A percentile compares a stretch with the other conserved stretches of the same genome.
These are phyloP conservation scores for Lamellibrachia satsuma DNA, from an alignment of 2,888 invertebrate species.

Conservation along the genomic window DNA sequence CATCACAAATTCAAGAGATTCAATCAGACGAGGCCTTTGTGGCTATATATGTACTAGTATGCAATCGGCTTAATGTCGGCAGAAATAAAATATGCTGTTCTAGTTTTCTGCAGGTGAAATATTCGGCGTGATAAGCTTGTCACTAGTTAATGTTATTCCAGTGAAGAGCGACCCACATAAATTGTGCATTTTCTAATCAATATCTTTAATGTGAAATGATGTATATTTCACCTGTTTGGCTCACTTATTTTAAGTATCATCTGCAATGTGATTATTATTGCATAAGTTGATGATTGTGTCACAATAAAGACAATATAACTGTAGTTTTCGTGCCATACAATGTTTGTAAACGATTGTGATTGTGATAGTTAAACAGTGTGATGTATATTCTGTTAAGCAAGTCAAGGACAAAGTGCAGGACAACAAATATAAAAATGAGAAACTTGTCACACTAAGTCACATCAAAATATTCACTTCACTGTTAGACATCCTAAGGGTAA, in stretches of 20 bases:
- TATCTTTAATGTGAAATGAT: neutral
- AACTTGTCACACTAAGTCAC: too few species aligned
- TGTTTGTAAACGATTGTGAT: neutral
- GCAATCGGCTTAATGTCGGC: neutral
- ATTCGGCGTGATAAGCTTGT: too few species aligned
- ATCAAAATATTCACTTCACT: too few species aligned
- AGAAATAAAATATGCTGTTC: neutral
- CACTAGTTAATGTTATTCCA: too few species aligned
- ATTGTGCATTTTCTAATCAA: neutral
- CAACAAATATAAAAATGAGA: too few species aligned
- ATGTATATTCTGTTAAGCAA: too few species aligned
- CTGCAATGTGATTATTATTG: neutral
- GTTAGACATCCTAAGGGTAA: too few species aligned
- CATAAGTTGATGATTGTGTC: neutral
- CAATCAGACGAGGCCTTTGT: neutral
- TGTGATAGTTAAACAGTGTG: too few species aligned
- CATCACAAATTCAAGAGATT: neutral
- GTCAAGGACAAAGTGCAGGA: too few species aligned
- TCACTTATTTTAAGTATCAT: neutral
- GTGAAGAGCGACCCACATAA: neutral
- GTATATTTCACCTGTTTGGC: neutral
- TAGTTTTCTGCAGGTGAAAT: neutral
- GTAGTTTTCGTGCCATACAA: neutral
- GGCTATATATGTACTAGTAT: neutral
- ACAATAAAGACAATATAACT: neutral